Conservation (phyloP, 2,113 vertebrate species). For the Notarius quadriscutis region DNA sequence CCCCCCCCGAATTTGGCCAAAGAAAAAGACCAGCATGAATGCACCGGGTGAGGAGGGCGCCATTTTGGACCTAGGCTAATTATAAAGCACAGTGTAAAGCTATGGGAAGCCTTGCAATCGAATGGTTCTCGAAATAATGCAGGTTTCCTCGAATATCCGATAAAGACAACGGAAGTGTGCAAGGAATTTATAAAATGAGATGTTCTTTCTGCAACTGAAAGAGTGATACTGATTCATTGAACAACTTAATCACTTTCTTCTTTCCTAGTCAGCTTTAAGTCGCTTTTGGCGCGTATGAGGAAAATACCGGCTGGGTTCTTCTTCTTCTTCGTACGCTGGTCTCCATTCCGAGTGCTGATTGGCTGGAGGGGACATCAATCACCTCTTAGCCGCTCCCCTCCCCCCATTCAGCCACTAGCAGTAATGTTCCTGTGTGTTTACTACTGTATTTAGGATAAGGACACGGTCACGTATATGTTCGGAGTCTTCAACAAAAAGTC, state of each 20-base stretch:
- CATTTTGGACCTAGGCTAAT: conserved; percentile 70
- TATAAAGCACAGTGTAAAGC: conserved; percentile 29
- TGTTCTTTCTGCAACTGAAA: not conserved
- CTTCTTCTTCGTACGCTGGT: conserved; percentile 73
- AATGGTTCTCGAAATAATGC: conserved; percentile 2
- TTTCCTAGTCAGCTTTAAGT: conserved; percentile 1
- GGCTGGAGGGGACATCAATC: conserved; percentile 71
- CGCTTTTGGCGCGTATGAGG: conserved; percentile 64
- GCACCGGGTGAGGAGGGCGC: conserved; percentile 71
- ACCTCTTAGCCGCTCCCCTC: conserved; percentile 75
- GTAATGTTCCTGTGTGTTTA: conserved; percentile 81
- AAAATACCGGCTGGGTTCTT: conserved; percentile 76
- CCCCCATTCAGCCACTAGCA: conserved; percentile 77
- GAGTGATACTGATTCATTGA: not conserved
- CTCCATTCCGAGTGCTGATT: conserved; percentile 67
- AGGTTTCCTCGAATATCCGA: not conserved
- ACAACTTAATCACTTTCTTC: not conserved
- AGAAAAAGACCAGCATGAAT: conserved; percentile 62
- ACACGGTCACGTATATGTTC: conserved; percentile 78
- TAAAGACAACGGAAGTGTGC: not conserved
- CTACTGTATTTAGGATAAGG: conserved; percentile 78
- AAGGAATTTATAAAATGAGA: not conserved
- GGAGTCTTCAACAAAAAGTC: conserved; percentile 67
- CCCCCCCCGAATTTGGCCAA: conserved; percentile 65
- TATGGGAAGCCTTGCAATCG: conserved; percentile 15